Conservation (phyloP, 2,797 vertebrate genomes). For the Astyanax mexicanus region DNA sequence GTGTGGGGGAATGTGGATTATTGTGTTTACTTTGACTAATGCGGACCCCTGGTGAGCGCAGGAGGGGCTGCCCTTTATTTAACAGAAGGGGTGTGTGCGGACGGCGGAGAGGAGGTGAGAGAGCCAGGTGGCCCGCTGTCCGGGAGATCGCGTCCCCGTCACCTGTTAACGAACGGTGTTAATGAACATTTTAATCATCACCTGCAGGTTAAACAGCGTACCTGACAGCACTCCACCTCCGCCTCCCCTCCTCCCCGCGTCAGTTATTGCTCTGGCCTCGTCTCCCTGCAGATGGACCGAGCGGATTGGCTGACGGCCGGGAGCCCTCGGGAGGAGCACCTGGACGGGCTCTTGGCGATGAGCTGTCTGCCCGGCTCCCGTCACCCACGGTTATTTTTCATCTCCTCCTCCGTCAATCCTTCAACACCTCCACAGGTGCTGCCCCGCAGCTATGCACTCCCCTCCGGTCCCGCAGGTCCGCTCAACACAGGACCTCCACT, state of each 20-base stretch:
- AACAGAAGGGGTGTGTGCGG: constrained; percentile 51
- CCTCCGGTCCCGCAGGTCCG: not conserved
- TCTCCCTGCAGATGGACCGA: constrained; percentile 18
- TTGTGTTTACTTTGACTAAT: constrained; percentile 61
- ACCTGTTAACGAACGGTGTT: constrained; percentile 72
- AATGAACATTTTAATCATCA: constrained; percentile 84
- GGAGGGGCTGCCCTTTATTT: constrained; percentile 54
- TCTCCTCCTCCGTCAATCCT: constrained; percentile 37
- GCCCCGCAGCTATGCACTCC: constrained; percentile 29
- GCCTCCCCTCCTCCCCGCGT: constrained; percentile 19
- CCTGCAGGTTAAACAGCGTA: constrained; percentile 57
- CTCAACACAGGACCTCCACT: constrained; percentile 30
- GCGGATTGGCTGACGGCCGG: not conserved
- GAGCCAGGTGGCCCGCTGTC: constrained; percentile 67
- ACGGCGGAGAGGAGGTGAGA: constrained; percentile 56
- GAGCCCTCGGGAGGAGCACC: constrained; percentile 36
- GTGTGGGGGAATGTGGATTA: constrained; percentile 41
- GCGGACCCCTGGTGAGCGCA: constrained; percentile 41
- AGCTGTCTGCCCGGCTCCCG: not conserved
- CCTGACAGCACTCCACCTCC: constrained; percentile 28
- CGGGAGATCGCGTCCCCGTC: constrained; percentile 51
- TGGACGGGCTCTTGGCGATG: not conserved
- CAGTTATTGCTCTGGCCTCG: constrained; percentile 28
- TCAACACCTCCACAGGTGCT: constrained; percentile 46
- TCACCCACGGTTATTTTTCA: constrained; percentile 58